Evolutionary conservation across 2,888 invertebrate species (phyloP).

Genomic region (Rhimphoctona megacephalus): DNA sequence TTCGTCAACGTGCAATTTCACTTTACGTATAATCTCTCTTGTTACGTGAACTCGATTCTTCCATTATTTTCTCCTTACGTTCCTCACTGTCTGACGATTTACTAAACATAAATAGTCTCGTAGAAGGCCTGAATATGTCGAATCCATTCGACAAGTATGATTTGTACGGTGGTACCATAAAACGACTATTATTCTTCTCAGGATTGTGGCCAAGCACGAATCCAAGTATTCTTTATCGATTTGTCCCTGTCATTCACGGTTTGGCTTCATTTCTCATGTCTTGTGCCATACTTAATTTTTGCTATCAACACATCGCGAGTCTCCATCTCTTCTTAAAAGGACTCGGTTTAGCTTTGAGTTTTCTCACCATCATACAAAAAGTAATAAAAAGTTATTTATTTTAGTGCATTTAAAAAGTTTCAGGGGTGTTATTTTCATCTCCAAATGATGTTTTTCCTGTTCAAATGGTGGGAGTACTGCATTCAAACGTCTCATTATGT

Average conservation of each 20-base stretch:
- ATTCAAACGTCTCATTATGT: no score
- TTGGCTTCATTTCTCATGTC: not conserved
- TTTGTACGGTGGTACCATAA: conserved; percentile 35
- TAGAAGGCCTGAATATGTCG: not conserved
- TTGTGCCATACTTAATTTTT: conserved; percentile 50
- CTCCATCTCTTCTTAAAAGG: conserved; percentile 50
- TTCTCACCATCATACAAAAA: conserved; percentile 38
- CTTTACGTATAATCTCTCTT: not conserved
- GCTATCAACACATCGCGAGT: conserved; percentile 27
- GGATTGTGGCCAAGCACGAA: conserved; percentile 57
- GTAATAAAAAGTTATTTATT: conserved; percentile 10
- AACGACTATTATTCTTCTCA: conserved; percentile 42
- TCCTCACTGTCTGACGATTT: not conserved
- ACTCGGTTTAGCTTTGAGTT: conserved; percentile 41
- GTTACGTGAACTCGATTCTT: not conserved
- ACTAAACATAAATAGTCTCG: not conserved
- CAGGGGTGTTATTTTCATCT: not conserved
- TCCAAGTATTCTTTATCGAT: not conserved
- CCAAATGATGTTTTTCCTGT: not conserved
- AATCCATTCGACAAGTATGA: not conserved
- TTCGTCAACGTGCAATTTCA: not conserved
- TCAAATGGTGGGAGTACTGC: no score
- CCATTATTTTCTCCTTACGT: not conserved
- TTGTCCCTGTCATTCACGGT: conserved; percentile 18
- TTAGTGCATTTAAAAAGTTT: no score